Percentiles rank a stretch among this genome's conserved stretches.
Evolutionary conservation across 2,888 invertebrate species (phyloP).

Genomic region (Doris montereyensis): DNA sequence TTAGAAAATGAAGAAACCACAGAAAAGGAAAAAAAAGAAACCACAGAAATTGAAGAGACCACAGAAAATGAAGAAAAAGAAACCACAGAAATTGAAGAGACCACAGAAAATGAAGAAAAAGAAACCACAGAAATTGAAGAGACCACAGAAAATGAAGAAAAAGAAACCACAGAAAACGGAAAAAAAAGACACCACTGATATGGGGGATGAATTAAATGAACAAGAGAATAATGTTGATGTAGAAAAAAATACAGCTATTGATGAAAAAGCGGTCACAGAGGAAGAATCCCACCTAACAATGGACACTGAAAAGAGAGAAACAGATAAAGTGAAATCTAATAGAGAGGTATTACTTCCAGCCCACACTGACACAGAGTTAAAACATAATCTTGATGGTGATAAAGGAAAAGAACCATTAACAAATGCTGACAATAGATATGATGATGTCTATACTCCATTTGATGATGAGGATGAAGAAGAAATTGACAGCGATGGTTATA

Average conservation of each 20-base stretch:
- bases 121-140: not conserved
- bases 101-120: not conserved
- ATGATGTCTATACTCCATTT: slow-evolving; percentile 34
- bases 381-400: no score
- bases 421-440: not conserved
- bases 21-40: not conserved
- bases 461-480: slow-evolving; percentile 36
- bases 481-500: slow-evolving; percentile 11
- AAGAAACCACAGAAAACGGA: not conserved
- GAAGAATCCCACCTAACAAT: no score
- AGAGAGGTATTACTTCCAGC: no score
- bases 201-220: no score
- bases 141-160: not conserved
- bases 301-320: no score
- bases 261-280: no score
- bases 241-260: no score
- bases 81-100: not conserved
- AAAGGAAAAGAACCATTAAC: not conserved
- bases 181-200: no score
- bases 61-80: not conserved
- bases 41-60: not conserved
- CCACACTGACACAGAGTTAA: no score
- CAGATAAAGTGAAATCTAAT: no score
- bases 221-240: no score
- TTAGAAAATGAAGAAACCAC: slow-evolving; percentile 10